phyloP scores from a whole-genome alignment of 2,888 invertebrate species.

The Andrena chrysosceles region DNA sequence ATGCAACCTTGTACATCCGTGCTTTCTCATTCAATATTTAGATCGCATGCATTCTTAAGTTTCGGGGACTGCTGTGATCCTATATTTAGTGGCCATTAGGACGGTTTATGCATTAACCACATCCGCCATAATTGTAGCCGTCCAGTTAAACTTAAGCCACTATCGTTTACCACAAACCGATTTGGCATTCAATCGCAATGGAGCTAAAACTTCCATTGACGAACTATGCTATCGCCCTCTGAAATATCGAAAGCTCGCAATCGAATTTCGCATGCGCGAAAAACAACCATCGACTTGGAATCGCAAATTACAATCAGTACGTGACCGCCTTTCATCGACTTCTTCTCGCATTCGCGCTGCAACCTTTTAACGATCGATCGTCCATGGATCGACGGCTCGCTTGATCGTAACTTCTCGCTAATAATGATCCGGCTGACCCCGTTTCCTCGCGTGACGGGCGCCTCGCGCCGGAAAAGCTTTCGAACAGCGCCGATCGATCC shows the following conservation, averaged over 20 bases:
- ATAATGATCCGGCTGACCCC: conserved; percentile 66
- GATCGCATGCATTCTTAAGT: too few species aligned
- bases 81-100: too few species aligned
- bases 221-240: too few species aligned
- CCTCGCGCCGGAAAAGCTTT: conserved; percentile 30
- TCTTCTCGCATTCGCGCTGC: conserved; percentile 1
- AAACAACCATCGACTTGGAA: conserved; percentile 8
- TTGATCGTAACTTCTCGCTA: conserved; percentile 64
- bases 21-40: too few species aligned
- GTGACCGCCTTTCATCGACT: conserved; percentile 16
- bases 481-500: conserved; percentile 41
- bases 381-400: conserved; percentile 39
- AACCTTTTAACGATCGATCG: conserved; percentile 9
- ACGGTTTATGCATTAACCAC: too few species aligned
- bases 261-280: conserved; percentile 23
- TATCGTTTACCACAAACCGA: too few species aligned
- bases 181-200: too few species aligned
- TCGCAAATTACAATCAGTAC: conserved; percentile 30
- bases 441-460: conserved; percentile 24
- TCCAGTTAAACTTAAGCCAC: too few species aligned
- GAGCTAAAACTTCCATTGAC: too few species aligned
- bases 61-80: too few species aligned
- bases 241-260: conserved; percentile 10
- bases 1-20: too few species aligned
- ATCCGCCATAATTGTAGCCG: too few species aligned